Evolutionary conservation across 2,888 invertebrate genomes (phyloP).

Genomic region (Seladonia tumulorum): DNA sequence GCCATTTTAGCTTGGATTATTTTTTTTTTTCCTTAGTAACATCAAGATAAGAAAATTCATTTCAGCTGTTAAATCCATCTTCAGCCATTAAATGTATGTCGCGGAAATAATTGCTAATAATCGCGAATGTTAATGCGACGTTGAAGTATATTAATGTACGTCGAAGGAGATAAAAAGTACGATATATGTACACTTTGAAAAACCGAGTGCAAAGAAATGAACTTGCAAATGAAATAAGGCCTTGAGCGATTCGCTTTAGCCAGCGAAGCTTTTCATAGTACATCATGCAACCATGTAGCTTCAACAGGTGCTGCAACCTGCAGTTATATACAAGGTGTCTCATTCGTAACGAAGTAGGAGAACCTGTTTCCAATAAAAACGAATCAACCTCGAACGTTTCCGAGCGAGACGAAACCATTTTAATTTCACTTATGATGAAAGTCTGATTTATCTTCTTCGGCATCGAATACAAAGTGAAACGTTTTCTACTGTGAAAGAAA

Average conservation of each 20-base stretch:
- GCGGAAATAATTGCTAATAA: too few species aligned
- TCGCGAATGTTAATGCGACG: too few species aligned
- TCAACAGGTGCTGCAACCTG: neutral
- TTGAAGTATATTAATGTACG: neutral
- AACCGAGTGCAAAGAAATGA: neutral
- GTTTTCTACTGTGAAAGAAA: neutral
- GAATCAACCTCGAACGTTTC: neutral
- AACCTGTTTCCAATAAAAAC: neutral
- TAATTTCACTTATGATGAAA: neutral
- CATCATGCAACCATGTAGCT: neutral
- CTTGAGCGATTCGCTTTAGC: neutral
- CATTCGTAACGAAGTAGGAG: neutral
- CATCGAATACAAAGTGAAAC: neutral
- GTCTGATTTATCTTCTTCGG: neutral
- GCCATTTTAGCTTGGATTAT: too few species aligned
- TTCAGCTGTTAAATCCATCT: neutral
- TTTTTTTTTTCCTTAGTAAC: too few species aligned
- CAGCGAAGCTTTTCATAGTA: neutral
- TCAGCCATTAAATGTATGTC: too few species aligned
- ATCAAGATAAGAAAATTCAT: neutral
- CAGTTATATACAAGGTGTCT: neutral
- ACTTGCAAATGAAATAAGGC: slow-evolving; percentile 24
- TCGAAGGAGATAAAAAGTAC: neutral
- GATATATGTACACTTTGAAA: neutral
- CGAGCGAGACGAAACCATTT: neutral